Base-by-base conservation (phyloP, 2,888 invertebrate species). In the Gari tellinella region DNA sequence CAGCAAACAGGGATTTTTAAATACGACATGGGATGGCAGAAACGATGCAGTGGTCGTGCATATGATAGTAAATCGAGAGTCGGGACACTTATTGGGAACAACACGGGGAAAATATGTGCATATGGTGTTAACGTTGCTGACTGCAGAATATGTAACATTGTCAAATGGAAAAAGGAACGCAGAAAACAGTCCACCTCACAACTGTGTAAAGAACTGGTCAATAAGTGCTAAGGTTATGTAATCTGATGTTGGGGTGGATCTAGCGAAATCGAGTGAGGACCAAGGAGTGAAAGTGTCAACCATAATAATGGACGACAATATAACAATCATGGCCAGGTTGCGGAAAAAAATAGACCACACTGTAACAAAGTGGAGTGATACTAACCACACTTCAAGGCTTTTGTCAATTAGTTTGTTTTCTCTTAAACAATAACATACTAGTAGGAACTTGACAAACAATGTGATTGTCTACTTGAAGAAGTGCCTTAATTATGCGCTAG, bases 1-100 rank as follows among this genome's bases (percentile, higher is more conserved):
- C 52, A 62, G 43, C 21, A 17, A 4, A 51, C 23, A 57, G 49
- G 65, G 8, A 17, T 46, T 4, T 65, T 72, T 23, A 72, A 62
- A 15, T 72, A 72, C 46, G 72, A 72, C 46, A 72, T 72, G 66
- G 72, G 66, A 14, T 72, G 65, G 66, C 72, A 72, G 53, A 72
- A 72, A 43, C 41, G 72, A 14, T 65, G 72, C 12, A 26, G 45
- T 19, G 72, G 72, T 8, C 17, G 72, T 21, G 15, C 51, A 17
- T 66, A 72, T 49, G 72, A 72, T 52, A 72, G 72, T 45, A 66
- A 66, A 45, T 72, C 72, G 17, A 65, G 72, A 14, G 72, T 72
- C 7, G 61, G 61, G 15, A 67, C 61, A 43, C 41, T 61, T 2
- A 61, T 67, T 52, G 61, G 72, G 12, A 72, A 72, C 48, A 51